Percentiles rank a stretch among this genome's conserved stretches.
These are phyloP conservation scores for Megalopta genalis DNA, from an alignment of 1,140 invertebrate species.

Conservation along the genomic window DNA sequence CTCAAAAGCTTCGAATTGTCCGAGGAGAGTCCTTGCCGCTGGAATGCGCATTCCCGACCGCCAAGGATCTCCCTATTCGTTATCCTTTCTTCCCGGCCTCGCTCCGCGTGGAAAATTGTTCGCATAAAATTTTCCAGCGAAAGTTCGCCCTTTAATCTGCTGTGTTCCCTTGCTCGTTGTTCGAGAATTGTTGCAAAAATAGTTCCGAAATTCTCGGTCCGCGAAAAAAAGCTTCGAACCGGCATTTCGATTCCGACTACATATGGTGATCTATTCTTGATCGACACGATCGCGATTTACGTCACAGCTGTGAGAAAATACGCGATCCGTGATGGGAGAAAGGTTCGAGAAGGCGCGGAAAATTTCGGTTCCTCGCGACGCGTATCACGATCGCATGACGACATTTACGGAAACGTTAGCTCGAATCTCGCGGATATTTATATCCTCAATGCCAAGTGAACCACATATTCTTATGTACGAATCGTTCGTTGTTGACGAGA, in stretches of 20 bases:
- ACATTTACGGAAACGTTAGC: slow-evolving; percentile 24
- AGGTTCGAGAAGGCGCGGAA: too few relatives aligned
- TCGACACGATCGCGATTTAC: too few relatives aligned
- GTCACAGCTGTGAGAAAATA: too few relatives aligned
- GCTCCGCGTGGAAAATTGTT: not conserved
- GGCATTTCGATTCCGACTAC: too few relatives aligned
- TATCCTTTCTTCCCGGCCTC: not conserved
- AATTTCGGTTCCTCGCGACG: not conserved
- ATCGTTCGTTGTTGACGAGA: slow-evolving; percentile 7
- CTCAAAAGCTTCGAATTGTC: slow-evolving; percentile 36
- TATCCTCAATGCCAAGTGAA: slow-evolving; percentile 41
- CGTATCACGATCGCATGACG: not conserved
- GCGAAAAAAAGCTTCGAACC: too few relatives aligned
- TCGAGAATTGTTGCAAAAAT: too few relatives aligned
- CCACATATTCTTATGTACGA: slow-evolving; percentile 26
- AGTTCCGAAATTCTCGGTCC: too few relatives aligned
- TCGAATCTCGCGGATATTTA: slow-evolving; percentile 23
- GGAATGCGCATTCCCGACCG: slow-evolving; percentile 16
- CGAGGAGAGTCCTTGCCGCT: slow-evolving; percentile 33
- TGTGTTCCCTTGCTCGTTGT: not conserved
- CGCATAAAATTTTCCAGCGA: too few relatives aligned
- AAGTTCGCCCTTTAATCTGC: too few relatives aligned
- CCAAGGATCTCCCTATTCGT: slow-evolving; percentile 12
- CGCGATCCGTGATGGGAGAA: too few relatives aligned
- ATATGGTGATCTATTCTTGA: too few relatives aligned